Evolutionary conservation across 2,888 invertebrate genomes (phyloP).

Genomic region (Agrotis exclamationis): DNA sequence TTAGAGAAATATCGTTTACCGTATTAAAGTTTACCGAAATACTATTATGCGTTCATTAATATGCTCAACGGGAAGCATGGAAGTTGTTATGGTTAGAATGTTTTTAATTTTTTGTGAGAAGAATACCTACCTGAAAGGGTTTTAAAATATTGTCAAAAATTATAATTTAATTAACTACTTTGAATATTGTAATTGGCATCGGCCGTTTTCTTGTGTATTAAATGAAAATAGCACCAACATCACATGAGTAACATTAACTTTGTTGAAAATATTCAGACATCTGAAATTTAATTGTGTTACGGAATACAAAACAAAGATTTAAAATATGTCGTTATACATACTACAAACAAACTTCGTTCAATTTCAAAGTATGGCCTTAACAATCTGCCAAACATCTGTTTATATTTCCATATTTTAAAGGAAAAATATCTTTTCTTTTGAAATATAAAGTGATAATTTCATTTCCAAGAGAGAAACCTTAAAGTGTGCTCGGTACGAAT

Average conservation of each 20-base stretch:
- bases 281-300: constrained; percentile 20
- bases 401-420: constrained; percentile 66
- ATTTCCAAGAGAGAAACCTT: constrained; percentile 71
- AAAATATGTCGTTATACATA: constrained; percentile 45
- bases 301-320: constrained; percentile 35
- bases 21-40: too few species aligned
- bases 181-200: too few species aligned
- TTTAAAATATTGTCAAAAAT: too few species aligned
- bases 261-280: constrained; percentile 21
- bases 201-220: too few species aligned
- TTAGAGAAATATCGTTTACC: constrained; percentile 1
- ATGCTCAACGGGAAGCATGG: neutral
- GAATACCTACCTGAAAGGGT: too few species aligned
- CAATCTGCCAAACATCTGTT: constrained; percentile 64
- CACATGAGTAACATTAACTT: neutral
- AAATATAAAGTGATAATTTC: constrained; percentile 70
- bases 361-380: constrained; percentile 59
- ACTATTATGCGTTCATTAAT: neutral
- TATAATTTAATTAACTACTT: too few species aligned
- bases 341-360: constrained; percentile 48
- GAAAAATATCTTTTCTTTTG: constrained; percentile 63
- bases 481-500: constrained; percentile 75
- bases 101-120: too few species aligned
- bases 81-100: too few species aligned
- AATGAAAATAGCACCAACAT: neutral